phyloP scores from a whole-genome alignment of 2,797 vertebrate genomes.

The Myotis pilosus region DNA sequence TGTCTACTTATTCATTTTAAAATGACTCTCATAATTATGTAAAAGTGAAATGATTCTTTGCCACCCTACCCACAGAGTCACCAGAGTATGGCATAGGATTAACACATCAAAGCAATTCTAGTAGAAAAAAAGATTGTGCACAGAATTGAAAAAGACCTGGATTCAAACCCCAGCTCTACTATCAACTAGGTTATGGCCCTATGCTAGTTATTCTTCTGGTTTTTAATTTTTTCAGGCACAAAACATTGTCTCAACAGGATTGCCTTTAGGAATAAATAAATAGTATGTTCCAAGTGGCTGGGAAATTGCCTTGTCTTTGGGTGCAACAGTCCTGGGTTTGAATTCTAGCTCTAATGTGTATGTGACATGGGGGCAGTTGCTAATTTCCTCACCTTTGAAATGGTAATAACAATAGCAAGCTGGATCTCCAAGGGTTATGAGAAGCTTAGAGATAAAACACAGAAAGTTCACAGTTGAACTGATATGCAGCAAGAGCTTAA shows the following conservation, averaged over 20 bases:
- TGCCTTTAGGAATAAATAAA: constrained; percentile 5
- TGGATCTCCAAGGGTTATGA: background rate
- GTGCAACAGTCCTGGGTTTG: background rate
- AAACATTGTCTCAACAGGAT: background rate
- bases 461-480: background rate
- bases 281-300: background rate
- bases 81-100: background rate
- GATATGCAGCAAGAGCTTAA: background rate
- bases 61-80: background rate
- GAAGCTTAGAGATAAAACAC: background rate
- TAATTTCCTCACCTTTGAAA: background rate
- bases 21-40: background rate
- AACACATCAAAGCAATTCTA: background rate
- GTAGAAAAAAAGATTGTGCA: background rate
- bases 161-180: background rate
- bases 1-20: background rate
- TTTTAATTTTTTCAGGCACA: background rate
- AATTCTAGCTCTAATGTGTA: background rate
- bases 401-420: background rate
- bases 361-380: background rate
- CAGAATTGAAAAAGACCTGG: background rate
- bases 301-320: background rate
- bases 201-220: background rate
- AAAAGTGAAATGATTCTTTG: constrained; percentile 21
- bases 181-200: accelerated